Evolutionary conservation across 1,140 invertebrate genomes (phyloP), one percentile per base, ranked within the genome.

Genomic region (Parasteatoda tepidariorum): DNA sequence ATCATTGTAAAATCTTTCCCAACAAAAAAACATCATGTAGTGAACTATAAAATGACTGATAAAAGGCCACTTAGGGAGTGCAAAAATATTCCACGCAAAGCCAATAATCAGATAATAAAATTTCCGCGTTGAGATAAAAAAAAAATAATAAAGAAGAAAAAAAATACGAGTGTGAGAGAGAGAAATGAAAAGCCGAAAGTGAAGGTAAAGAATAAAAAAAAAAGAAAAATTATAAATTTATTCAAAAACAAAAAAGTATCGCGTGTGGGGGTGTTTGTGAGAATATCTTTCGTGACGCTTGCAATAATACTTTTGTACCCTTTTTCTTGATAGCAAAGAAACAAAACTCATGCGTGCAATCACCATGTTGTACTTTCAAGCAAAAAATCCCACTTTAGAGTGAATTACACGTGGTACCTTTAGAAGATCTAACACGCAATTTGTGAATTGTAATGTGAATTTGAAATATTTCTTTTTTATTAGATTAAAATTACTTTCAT

Each of bases 381-480:
- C 6, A 66, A 64, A 82, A 81, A 82, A 82, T 61, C 59, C 41
- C 67, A 71, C 67, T 82, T 71, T 34, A 33, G 62, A 28, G 75
- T 55, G 64, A 22, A 75, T 75, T 75, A 64, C 59, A 78, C 62
- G 34, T 28, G 55, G 31, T 82, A 62, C 11, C 15, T 38, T 70
- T 82, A 22, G 11, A n/a, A 33, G 41, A 54, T 71, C n/a, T n/a
- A 31, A 5, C 34, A 30, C 57, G 33, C 18, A 7, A n/a, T n/a
- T 3, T n/a, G 18, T 59, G 18, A 4, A 22, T 22, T 59, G 18
- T n/a, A 24, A 0, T 22, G 4, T 18, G 9, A 18, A n/a, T n/a
- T n/a, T 13, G 4, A 4, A 18, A 48, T 48, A 4, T 4, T 48
- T 48, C 24, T n/a, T 22, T 22, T 59, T 59, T 7, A 59, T 7